Base-by-base conservation (phyloP, 1,140 invertebrate species). In the Aphidius ervi region DNA sequence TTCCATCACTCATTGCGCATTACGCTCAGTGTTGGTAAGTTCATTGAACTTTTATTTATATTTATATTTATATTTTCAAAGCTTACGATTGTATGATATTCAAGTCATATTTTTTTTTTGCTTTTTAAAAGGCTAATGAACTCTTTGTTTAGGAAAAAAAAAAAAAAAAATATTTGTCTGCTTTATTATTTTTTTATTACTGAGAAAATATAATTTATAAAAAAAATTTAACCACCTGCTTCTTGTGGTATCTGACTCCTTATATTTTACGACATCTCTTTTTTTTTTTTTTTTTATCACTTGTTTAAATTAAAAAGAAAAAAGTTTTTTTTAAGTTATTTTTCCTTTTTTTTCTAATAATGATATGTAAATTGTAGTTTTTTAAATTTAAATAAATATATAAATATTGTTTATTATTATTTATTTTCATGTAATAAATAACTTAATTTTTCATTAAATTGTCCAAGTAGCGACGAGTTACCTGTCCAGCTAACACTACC, bases 11-110 rank as follows among this genome's bases (percentile, higher is more conserved):
- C 59, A 91, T 98, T 59, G 90, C 92, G 55, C 92, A 97, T 79
- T 98, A 98, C 76, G 91, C 91, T 55, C 88, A 93, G 73, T 93
- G 93, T 77, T 94, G 92, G 91, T 93, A 75, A 87, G 85, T 82
- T 31, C 23, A 31, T 31, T 31, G 23, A 31, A 31, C 23, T 31
- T 31, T 31, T 31, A 31, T 31, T 31, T 31, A 31, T 31, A 56
- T 31, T 31, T 31, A 31, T 31, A 31, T 31, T 31, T 31, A 31
- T 31, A 31, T 31, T 31, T 31, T 31, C 1, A 31, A 31, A 3
- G 23, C 23, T 31, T 31, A 4, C 23, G 4, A 31, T 31, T 31
- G 23, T 31, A 31, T 31, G 23, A 31, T 31, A 31, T 31, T 31
- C 23, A 1, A 31, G 23, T 31, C 23, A 16, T 16, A 16, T 16